phyloP scores from a whole-genome alignment of 2,113 vertebrate species.

The Daboia siamensis region DNA sequence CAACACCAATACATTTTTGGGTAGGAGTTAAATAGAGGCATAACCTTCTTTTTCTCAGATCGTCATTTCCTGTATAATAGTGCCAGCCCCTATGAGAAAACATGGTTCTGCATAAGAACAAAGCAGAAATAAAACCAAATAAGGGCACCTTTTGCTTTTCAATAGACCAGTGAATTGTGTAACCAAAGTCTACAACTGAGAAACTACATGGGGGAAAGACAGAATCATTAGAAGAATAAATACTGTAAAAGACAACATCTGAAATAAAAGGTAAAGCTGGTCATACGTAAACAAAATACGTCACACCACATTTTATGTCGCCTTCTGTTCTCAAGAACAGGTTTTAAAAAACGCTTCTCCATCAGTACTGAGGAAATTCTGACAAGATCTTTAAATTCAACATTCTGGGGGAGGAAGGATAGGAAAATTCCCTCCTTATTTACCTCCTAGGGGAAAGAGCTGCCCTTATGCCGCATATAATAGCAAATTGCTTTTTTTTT shows the following conservation, averaged over 20 bases:
- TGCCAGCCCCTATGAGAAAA: conserved; percentile 60
- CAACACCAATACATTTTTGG: conserved; percentile 49
- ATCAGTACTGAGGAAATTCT: conserved; percentile 69
- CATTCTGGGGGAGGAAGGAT: conserved; percentile 30
- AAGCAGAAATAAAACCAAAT: conserved; percentile 62
- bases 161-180: conserved; percentile 53
- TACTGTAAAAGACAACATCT: not conserved
- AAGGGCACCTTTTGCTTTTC: conserved; percentile 56
- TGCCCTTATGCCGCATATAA: conserved; percentile 83
- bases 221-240: not conserved
- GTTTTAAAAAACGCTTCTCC: conserved; percentile 1
- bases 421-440: conserved; percentile 70
- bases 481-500: conserved; percentile 92
- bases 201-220: conserved; percentile 8
- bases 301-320: not conserved
- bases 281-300: conserved; percentile 31
- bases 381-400: conserved; percentile 76
- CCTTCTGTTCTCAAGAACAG: conserved; percentile 37
- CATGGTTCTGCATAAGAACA: conserved; percentile 56
- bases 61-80: conserved; percentile 39
- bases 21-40: conserved; percentile 40
- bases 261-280: conserved; percentile 38
- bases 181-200: conserved; percentile 42
- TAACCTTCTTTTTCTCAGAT: conserved; percentile 35
- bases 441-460: conserved; percentile 83